Percentiles rank a stretch among this genome's conserved stretches.
phyloP scores from a whole-genome alignment of 2,113 vertebrate species.

The Muntiacus reevesi region DNA sequence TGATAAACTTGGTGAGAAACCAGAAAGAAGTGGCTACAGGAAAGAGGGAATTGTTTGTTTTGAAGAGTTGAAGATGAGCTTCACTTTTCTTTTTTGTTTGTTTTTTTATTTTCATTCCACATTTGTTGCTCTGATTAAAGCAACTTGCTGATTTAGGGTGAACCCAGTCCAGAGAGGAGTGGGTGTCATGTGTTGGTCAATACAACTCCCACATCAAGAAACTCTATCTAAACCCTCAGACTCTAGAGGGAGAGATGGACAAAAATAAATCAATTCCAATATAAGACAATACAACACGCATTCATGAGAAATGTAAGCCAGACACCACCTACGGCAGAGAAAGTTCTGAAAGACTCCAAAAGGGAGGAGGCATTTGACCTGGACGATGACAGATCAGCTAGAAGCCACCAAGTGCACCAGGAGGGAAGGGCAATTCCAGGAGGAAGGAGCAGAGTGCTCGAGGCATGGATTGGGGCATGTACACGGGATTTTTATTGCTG shows the following conservation, averaged over 20 bases:
- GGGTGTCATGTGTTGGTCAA: neutral
- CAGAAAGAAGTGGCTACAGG: neutral
- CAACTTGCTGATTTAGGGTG: neutral
- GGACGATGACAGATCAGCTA: neutral
- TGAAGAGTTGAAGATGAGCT: neutral
- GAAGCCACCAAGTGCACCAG: too few species aligned
- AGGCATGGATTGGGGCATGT: neutral
- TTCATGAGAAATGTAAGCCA: neutral
- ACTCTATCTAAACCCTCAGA: neutral
- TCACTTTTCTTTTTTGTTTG: neutral
- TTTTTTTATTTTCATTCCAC: neutral
- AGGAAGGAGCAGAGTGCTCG: neutral
- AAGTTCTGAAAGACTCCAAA: neutral
- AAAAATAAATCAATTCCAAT: neutral
- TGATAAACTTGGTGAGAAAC: neutral
- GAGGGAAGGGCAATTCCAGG: neutral
- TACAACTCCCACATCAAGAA: neutral
- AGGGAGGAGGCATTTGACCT: neutral
- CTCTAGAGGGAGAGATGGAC: neutral
- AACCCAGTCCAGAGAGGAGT: rapidly evolving
- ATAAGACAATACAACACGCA: neutral
- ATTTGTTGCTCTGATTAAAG: neutral
- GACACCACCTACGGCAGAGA: neutral
- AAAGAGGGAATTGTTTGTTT: neutral
- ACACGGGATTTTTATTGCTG: neutral